These are phyloP conservation scores for Drosophila anomalata DNA, from an alignment of 2,888 invertebrate species.

Conservation along the genomic window DNA sequence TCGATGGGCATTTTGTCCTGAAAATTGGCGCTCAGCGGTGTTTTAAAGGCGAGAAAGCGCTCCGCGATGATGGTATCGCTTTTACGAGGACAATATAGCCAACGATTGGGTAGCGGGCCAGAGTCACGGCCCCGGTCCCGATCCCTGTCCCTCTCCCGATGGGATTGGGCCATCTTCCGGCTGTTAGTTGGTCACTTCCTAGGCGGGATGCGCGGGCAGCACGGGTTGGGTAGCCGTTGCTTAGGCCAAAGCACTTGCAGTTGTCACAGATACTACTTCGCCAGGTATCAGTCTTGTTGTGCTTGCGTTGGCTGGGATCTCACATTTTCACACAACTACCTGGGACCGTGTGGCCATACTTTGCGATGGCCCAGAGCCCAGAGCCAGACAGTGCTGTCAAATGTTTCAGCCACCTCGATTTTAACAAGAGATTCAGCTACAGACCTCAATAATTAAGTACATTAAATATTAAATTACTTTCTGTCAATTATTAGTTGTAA, in stretches of 20 bases:
- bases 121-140: constrained; percentile 76
- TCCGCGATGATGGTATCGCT: constrained; percentile 89
- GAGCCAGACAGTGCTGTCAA: neutral
- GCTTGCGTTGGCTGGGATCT: constrained; percentile 1
- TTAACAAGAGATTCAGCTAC: too few species aligned
- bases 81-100: constrained; percentile 95
- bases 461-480: too few species aligned
- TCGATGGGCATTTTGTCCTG: constrained; percentile 93
- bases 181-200: neutral
- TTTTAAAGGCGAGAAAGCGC: constrained; percentile 91
- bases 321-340: neutral
- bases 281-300: constrained; percentile 1
- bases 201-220: neutral
- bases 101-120: constrained; percentile 92
- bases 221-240: neutral
- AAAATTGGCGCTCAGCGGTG: constrained; percentile 93
- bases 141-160: constrained; percentile 50
- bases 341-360: neutral
- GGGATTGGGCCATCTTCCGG: constrained; percentile 41
- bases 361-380: neutral
- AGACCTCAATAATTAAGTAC: too few species aligned
- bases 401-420: neutral
- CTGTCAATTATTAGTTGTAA: too few species aligned
- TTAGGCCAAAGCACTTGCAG: neutral
- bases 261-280: neutral